phyloP scores from a whole-genome alignment of 1,140 invertebrate genomes.

The Hetaerina americana region DNA sequence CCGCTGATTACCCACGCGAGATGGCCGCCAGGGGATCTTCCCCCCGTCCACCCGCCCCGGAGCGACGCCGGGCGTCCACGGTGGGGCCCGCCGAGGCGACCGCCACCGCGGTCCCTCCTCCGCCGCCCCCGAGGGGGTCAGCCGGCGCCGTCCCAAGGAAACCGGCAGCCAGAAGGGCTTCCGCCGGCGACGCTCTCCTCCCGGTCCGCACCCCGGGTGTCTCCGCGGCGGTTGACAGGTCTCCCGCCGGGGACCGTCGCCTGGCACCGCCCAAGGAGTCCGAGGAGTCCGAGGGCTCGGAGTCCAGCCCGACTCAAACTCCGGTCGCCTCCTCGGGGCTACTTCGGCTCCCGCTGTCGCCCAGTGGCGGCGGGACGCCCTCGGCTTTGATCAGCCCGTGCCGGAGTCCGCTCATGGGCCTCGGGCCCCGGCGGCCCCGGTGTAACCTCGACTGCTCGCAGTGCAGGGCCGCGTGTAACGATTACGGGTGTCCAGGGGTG shows the following conservation, averaged over 20 bases:
- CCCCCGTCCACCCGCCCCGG: too few species aligned
- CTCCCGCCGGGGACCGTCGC: background rate
- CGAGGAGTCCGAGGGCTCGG: background rate
- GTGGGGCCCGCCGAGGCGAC: too few species aligned
- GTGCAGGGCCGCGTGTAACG: constrained; percentile 39
- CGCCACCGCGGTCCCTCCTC: too few species aligned
- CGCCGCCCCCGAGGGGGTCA: too few species aligned
- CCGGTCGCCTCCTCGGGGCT: background rate
- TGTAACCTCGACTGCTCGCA: constrained; percentile 57
- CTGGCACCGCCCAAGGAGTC: background rate
- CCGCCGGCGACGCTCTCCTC: too few species aligned
- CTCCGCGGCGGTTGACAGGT: background rate
- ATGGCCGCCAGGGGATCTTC: too few species aligned
- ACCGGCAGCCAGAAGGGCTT: too few species aligned
- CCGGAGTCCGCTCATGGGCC: constrained; percentile 29
- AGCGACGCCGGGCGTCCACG: too few species aligned
- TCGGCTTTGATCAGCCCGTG: background rate
- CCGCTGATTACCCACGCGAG: too few species aligned
- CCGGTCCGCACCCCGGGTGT: background rate
- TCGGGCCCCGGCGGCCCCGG: constrained; percentile 51
- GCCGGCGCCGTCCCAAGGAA: too few species aligned
- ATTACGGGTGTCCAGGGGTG: background rate
- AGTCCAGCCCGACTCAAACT: background rate
- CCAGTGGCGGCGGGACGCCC: background rate
- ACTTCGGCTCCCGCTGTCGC: background rate